Conservation (phyloP, 2,113 vertebrate species). For the Pedionomus torquatus region DNA sequence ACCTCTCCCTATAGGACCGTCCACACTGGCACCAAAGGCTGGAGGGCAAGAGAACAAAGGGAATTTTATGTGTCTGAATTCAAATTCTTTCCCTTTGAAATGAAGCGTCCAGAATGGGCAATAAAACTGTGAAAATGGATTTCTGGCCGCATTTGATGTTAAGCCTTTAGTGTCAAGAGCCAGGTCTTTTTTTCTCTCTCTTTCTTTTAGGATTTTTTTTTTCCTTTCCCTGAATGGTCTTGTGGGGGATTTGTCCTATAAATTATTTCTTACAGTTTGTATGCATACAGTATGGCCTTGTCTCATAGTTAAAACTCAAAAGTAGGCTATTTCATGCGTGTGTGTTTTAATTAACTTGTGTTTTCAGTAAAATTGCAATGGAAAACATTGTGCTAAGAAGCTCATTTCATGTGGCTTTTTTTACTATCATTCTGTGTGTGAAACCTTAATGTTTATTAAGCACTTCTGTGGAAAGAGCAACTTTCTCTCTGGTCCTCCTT, state of each 20-base stretch:
- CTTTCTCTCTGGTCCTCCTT: constrained; percentile 10
- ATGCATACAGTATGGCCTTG: not conserved
- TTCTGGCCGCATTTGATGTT: constrained; percentile 96
- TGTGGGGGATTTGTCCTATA: constrained; percentile 71
- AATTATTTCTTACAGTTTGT: constrained; percentile 71
- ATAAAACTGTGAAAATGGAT: constrained; percentile 94
- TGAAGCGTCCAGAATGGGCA: constrained; percentile 89
- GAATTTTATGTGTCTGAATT: constrained; percentile 86
- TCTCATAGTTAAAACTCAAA: constrained; percentile 45
- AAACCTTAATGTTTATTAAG: constrained; percentile 23
- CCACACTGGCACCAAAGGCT: constrained; percentile 89
- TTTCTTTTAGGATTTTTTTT: constrained; percentile 35
- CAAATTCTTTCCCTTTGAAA: constrained; percentile 90
- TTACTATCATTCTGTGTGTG: not conserved
- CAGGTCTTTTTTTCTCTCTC: constrained; percentile 70
- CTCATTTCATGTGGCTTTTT: not conserved
- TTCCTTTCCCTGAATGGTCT: constrained; percentile 60
- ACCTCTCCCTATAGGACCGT: constrained; percentile 85
- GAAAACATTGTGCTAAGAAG: not conserved
- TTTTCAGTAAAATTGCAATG: constrained; percentile 16
- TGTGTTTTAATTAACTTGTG: constrained; percentile 35
- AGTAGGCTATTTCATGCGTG: not conserved
- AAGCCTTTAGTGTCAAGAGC: constrained; percentile 93
- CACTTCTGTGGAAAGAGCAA: not conserved
- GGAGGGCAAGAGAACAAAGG: constrained; percentile 96